Percentiles rank a stretch among this genome's conserved stretches.
These are phyloP conservation scores for Sciurus carolinensis DNA, from an alignment of 2,797 vertebrate genomes.

Conservation along the genomic window DNA sequence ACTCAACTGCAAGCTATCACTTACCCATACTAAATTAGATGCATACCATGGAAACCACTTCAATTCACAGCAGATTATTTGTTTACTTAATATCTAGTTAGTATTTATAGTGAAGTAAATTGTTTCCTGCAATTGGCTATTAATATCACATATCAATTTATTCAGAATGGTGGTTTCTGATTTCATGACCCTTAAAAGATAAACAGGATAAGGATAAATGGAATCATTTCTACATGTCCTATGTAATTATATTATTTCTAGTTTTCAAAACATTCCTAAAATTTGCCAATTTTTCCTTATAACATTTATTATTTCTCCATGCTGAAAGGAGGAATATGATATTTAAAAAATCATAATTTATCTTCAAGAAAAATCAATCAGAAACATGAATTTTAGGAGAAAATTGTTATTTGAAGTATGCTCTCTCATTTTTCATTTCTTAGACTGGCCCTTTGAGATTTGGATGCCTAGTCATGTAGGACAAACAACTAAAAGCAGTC, in stretches of 20 bases:
- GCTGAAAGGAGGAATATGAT: background rate
- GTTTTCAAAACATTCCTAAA: constrained; percentile 15
- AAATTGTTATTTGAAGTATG: background rate
- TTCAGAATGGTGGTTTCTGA: constrained; percentile 49
- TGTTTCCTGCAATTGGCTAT: constrained; percentile 62
- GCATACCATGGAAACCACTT: constrained; percentile 16
- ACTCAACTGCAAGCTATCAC: background rate
- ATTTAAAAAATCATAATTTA: constrained; percentile 12
- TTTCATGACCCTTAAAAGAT: constrained; percentile 26
- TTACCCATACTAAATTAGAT: constrained; percentile 57
- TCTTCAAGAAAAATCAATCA: constrained; percentile 8
- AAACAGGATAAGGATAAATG: background rate
- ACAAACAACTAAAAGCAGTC: constrained; percentile 18
- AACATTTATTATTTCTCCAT: background rate
- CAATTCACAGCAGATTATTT: constrained; percentile 67
- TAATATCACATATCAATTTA: constrained; percentile 68
- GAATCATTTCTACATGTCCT: background rate
- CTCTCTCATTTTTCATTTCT: background rate
- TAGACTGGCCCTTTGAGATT: background rate
- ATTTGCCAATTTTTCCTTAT: background rate
- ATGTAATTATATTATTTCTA: background rate
- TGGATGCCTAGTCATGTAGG: background rate
- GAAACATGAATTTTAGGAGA: constrained; percentile 41
- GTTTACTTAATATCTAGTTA: constrained; percentile 71
- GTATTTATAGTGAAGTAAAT: constrained; percentile 64